Evolutionary conservation across 2,113 vertebrate genomes (phyloP).

Genomic region (Lamprotornis superbus): DNA sequence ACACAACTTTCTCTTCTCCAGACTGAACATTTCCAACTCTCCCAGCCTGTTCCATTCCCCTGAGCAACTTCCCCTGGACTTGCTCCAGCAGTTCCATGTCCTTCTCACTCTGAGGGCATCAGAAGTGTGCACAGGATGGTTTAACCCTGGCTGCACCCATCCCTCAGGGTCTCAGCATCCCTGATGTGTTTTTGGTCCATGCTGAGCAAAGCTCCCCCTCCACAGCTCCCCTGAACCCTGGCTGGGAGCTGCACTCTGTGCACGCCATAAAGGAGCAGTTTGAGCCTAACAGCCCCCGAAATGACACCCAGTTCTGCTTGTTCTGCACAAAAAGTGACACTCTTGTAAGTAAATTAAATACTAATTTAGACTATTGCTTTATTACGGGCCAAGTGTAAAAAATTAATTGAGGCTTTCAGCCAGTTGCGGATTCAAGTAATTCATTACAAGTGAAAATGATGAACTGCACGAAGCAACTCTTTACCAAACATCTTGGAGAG

Average conservation of each 20-base stretch:
- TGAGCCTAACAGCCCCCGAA: background rate
- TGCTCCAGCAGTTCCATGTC: background rate
- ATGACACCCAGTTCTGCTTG: background rate
- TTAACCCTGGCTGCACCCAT: background rate
- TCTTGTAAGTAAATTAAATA: conserved; percentile 51
- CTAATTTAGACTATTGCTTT: conserved; percentile 54
- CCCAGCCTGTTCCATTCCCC: background rate
- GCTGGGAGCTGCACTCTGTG: background rate
- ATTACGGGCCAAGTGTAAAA: conserved; percentile 54
- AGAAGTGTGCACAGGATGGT: background rate
- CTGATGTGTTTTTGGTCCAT: rapidly evolving
- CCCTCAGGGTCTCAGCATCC: background rate
- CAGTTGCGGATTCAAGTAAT: conserved; percentile 49
- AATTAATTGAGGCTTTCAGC: conserved; percentile 57
- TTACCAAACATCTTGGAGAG: conserved; percentile 49
- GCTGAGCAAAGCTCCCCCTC: background rate
- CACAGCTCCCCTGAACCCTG: background rate
- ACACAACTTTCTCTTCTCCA: background rate
- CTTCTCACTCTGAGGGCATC: rapidly evolving
- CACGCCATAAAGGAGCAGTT: background rate
- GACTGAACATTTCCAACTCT: background rate
- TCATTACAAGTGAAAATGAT: conserved; percentile 55
- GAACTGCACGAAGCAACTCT: conserved; percentile 39
- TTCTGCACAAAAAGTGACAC: conserved; percentile 43
- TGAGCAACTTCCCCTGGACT: background rate